phyloP scores from a whole-genome alignment of 1,140 invertebrate species.

The Holotrichia oblita region DNA sequence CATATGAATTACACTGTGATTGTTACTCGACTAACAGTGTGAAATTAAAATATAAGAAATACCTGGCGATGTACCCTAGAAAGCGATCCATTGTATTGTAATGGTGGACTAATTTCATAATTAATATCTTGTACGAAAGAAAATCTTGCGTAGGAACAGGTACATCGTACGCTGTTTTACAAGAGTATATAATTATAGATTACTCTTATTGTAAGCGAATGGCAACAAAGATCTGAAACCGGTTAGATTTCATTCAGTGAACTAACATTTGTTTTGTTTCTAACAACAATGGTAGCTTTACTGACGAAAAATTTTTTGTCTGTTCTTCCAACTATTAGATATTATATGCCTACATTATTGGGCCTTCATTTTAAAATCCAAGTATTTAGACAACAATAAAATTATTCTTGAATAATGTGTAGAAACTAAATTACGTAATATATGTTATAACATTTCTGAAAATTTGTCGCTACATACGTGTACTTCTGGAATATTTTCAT shows the following conservation, averaged over 20 bases:
- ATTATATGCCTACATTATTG: too few relatives aligned
- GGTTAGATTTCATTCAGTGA: not conserved
- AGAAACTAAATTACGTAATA: too few relatives aligned
- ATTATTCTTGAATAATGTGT: too few relatives aligned
- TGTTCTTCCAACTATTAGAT: too few relatives aligned
- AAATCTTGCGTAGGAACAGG: not conserved
- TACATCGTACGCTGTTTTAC: not conserved
- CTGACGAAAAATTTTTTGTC: too few relatives aligned
- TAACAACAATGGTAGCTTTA: not conserved
- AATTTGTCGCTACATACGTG: too few relatives aligned
- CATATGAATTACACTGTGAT: not conserved
- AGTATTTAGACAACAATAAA: too few relatives aligned
- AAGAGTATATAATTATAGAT: conserved; percentile 14
- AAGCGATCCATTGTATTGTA: not conserved
- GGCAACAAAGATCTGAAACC: not conserved
- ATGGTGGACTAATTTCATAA: conserved; percentile 2
- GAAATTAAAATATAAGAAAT: conserved; percentile 5
- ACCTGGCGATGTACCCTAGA: not conserved
- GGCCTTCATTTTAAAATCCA: too few relatives aligned
- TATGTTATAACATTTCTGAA: too few relatives aligned
- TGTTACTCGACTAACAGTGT: not conserved
- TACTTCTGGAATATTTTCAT: too few relatives aligned
- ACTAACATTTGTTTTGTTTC: not conserved
- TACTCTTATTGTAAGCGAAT: not conserved
- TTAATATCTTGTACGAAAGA: not conserved